Evolutionary conservation across 2,113 vertebrate genomes (phyloP).

Genomic region (Thermophis baileyi): DNA sequence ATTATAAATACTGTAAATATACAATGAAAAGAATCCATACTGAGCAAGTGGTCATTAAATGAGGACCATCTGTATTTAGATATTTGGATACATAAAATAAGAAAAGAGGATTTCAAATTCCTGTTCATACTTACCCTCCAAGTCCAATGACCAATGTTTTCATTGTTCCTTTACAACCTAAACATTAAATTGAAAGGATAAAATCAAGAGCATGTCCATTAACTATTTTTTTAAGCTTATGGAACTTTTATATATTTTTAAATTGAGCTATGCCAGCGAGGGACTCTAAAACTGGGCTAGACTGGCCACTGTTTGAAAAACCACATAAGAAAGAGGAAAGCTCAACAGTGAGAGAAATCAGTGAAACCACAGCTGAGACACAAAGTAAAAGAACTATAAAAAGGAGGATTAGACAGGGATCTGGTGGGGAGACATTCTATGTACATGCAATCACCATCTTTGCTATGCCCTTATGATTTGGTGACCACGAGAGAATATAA

Average conservation of each 20-base stretch:
- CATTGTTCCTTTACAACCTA: slow-evolving; percentile 70
- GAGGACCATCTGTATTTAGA: background rate
- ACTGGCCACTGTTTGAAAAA: background rate
- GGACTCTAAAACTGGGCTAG: background rate
- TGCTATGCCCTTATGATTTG: background rate
- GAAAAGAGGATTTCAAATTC: slow-evolving; percentile 11
- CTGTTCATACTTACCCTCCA: slow-evolving; percentile 80
- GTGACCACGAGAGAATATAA: background rate
- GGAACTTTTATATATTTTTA: no score
- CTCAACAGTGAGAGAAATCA: background rate
- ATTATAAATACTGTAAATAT: background rate
- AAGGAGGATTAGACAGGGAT: background rate
- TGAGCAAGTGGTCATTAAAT: background rate
- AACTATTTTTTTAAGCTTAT: background rate
- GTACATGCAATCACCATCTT: background rate
- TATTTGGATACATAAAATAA: background rate
- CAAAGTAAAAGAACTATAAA: background rate
- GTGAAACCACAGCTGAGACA: background rate
- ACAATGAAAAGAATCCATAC: background rate
- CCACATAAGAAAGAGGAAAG: background rate
- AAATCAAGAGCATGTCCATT: background rate
- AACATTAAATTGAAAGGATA: slow-evolving; percentile 18
- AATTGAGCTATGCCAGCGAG: background rate
- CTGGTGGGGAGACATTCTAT: background rate
- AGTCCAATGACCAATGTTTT: slow-evolving; percentile 83